These are phyloP conservation scores for Hirtodrosophila duncani DNA, from an alignment of 2,888 invertebrate species.

Conservation along the genomic window DNA sequence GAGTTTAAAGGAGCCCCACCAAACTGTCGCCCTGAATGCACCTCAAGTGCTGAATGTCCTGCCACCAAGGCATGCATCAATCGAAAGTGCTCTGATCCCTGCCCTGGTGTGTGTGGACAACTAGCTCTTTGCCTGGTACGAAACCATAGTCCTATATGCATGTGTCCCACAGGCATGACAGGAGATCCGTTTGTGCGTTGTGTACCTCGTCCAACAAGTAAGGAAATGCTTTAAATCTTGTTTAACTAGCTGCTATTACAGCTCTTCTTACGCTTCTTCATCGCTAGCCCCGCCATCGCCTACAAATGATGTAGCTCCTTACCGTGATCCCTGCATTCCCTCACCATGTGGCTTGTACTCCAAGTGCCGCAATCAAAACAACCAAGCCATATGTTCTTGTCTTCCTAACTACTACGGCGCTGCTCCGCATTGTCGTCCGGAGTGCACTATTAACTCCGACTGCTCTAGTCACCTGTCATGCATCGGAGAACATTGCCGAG, in stretches of 20 bases:
- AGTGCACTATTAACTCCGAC: constrained; percentile 86
- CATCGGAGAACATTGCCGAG: constrained; percentile 85
- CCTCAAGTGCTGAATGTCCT: constrained; percentile 85
- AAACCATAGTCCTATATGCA: constrained; percentile 89
- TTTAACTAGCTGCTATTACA: background rate
- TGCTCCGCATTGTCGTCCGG: constrained; percentile 85
- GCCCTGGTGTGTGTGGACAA: constrained; percentile 86
- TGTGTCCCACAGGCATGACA: constrained; percentile 82
- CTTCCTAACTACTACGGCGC: constrained; percentile 83
- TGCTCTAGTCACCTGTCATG: constrained; percentile 88
- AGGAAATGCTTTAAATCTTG: constrained; percentile 30
- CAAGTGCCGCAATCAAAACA: constrained; percentile 82
- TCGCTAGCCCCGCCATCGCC: constrained; percentile 53
- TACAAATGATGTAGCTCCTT: constrained; percentile 50
- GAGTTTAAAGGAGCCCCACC: constrained; percentile 84
- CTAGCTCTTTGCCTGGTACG: constrained; percentile 86
- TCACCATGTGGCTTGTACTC: constrained; percentile 85
- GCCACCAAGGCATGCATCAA: constrained; percentile 84
- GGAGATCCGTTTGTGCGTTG: constrained; percentile 89
- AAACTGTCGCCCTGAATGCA: constrained; percentile 87
- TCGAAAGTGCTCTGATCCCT: constrained; percentile 86
- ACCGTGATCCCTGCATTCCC: constrained; percentile 81
- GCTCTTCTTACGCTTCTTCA: background rate
- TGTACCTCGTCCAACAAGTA: constrained; percentile 80
- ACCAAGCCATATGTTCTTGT: constrained; percentile 83